Evolutionary conservation across 2,888 invertebrate genomes (phyloP).

Genomic region (Nephrocerus scutellatus): DNA sequence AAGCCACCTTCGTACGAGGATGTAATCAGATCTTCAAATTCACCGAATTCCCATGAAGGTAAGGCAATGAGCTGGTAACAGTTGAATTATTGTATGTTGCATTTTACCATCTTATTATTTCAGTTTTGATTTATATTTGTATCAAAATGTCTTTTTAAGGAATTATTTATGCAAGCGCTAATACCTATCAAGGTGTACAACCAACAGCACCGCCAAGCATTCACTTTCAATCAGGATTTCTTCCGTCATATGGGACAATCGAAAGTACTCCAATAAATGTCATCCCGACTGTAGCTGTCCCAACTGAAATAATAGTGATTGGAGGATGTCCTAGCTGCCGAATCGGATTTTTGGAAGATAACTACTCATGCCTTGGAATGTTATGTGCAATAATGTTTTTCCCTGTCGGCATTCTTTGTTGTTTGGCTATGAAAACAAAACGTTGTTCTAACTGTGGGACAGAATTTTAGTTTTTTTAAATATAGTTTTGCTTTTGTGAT

Average conservation of each 20-base stretch:
- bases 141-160: slow-evolving; percentile 16
- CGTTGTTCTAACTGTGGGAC: slow-evolving; percentile 85
- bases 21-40: slow-evolving; percentile 20
- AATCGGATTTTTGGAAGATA: slow-evolving; percentile 80
- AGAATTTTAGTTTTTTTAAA: no score
- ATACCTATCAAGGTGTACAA: slow-evolving; percentile 15
- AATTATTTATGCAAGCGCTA: slow-evolving; percentile 23
- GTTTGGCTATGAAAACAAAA: slow-evolving; percentile 73
- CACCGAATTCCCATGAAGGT: slow-evolving; percentile 23
- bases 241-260: slow-evolving; percentile 49
- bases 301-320: slow-evolving; percentile 72
- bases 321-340: slow-evolving; percentile 86
- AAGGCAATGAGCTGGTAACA: slow-evolving; percentile 4
- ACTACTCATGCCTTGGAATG: slow-evolving; percentile 77
- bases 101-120: no score
- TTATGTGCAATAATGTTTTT: slow-evolving; percentile 60
- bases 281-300: slow-evolving; percentile 53
- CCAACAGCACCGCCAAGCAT: slow-evolving; percentile 15
- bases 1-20: slow-evolving; percentile 25
- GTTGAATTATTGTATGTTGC: background rate
- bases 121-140: no score
- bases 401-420: slow-evolving; percentile 80
- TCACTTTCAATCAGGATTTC: slow-evolving; percentile 43
- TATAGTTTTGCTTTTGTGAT: no score
- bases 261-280: slow-evolving; percentile 55